Evolutionary conservation across 2,113 vertebrate genomes (phyloP), one percentile per base, ranked within the genome.

Genomic region (Pungitius pungitius): DNA sequence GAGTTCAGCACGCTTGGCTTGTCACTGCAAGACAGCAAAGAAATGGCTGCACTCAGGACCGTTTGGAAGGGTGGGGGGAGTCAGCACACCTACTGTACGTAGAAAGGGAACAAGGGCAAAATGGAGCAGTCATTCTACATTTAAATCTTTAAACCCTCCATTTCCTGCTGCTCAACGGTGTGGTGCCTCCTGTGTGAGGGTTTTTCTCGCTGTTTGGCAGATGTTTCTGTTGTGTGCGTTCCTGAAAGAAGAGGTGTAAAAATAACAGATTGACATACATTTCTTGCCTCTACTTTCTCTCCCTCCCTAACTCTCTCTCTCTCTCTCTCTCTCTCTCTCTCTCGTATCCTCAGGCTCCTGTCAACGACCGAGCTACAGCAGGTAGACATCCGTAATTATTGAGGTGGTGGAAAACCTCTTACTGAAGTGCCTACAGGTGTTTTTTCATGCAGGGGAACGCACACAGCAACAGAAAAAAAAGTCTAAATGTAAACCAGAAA

Each of bases 1-100:
- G 72, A 74, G 75, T 87, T 89, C 81, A 84, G 85, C 86, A 93
- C 60, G 91, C 91, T 90, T 91, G 90, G 87, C 75, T 84, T 87
- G 88, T 82, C 88, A 85, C 69, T 13, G 54, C 69, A 68, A 83
- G 72, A 84, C 69, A 69, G 76, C 73, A 71, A 62, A 86, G 80
- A 80, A 82, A 86, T 68, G 57, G 67, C 77, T 76, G 79, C 73
- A 75, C 69, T 85, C 59, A 52, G 30, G 39, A 22, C 69, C 52
- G 30, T 52, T 5, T 35, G 35, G 10, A 0, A 43, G 76, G 54
- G 10, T n/a, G 61, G 33, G 60, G 65, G 43, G 57, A 47, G 68
- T 75, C 74, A 78, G 84, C 76, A 62, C 62, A 55, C 60, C 82
- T 81, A 77, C 51, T 86, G 80, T 73, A 70, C 77, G 59, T 59